Evolutionary conservation across 2,113 vertebrate genomes (phyloP).

Genomic region (Psittacara wagleri): DNA sequence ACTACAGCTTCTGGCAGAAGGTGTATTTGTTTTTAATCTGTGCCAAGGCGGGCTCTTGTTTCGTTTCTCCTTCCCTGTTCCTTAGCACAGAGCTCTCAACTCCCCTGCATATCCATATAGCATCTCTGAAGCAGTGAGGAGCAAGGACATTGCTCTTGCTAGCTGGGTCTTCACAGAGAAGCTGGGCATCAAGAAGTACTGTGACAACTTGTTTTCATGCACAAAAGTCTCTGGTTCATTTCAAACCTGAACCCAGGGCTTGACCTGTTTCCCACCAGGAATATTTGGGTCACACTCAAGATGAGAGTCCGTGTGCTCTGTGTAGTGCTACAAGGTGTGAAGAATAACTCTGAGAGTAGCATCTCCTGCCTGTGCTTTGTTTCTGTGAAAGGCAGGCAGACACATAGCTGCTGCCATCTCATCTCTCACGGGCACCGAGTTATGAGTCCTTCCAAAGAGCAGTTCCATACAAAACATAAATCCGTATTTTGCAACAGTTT

Average conservation of each 20-base stretch:
- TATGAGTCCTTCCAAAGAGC: not conserved
- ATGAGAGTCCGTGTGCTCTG: fast-evolving
- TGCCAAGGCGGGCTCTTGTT: not conserved
- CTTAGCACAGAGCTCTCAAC: not conserved
- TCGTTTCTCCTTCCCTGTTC: not conserved
- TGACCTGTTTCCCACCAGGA: not conserved
- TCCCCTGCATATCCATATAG: not conserved
- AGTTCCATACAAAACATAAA: not conserved
- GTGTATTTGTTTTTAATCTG: not conserved
- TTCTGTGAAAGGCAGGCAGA: not conserved
- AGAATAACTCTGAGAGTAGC: not conserved
- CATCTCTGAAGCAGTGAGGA: not conserved
- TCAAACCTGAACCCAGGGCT: not conserved
- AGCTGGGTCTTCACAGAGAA: not conserved
- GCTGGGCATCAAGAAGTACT: not conserved
- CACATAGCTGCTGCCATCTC: not conserved
- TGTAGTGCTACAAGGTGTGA: not conserved
- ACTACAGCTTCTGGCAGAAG: not conserved
- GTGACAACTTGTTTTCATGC: not conserved
- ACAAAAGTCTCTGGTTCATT: not conserved
- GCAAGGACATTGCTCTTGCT: not conserved
- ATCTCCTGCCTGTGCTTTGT: not conserved
- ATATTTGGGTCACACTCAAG: not conserved
- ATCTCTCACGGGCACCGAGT: not conserved
- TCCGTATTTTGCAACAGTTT: not conserved